These are phyloP conservation scores for Sprattus sprattus DNA, from an alignment of 2,113 vertebrate genomes.

Conservation along the genomic window DNA sequence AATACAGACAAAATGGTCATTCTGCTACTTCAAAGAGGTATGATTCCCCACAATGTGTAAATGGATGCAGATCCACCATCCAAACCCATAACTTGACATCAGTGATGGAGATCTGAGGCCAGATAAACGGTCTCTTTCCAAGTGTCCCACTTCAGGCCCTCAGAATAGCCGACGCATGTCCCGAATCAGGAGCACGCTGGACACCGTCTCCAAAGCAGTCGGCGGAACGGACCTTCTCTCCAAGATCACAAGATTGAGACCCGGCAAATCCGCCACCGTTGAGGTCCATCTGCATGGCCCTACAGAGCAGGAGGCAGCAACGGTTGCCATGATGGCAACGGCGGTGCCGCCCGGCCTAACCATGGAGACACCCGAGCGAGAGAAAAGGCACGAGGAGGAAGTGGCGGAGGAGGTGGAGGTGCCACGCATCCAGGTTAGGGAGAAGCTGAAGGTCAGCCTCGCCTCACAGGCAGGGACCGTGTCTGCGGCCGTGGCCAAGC, in stretches of 20 bases:
- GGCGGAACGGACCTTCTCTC: slow-evolving; percentile 84
- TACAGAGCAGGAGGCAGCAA: background rate
- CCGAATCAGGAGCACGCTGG: slow-evolving; percentile 87
- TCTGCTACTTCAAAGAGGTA: background rate
- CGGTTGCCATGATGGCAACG: background rate
- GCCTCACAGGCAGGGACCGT: background rate
- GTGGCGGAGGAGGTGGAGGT: background rate
- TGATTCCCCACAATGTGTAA: background rate
- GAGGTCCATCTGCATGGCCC: slow-evolving; percentile 50
- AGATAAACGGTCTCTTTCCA: background rate
- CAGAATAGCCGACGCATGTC: slow-evolving; percentile 79
- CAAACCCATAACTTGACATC: background rate
- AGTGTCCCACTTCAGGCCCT: background rate
- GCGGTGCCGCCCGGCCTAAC: slow-evolving; percentile 21
- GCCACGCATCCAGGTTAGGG: slow-evolving; percentile 15
- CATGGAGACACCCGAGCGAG: slow-evolving; percentile 13
- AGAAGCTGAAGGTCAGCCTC: slow-evolving; percentile 31
- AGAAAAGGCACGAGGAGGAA: slow-evolving; percentile 5
- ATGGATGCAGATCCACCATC: background rate
- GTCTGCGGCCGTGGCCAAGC: slow-evolving; percentile 58
- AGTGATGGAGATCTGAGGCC: background rate
- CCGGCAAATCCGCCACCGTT: slow-evolving; percentile 57
- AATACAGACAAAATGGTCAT: background rate
- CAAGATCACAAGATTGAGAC: slow-evolving; percentile 83
- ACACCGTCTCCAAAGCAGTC: slow-evolving; percentile 88